These are phyloP conservation scores for Phyllostomus hastatus DNA, from an alignment of 2,113 vertebrate species.

Conservation along the genomic window DNA sequence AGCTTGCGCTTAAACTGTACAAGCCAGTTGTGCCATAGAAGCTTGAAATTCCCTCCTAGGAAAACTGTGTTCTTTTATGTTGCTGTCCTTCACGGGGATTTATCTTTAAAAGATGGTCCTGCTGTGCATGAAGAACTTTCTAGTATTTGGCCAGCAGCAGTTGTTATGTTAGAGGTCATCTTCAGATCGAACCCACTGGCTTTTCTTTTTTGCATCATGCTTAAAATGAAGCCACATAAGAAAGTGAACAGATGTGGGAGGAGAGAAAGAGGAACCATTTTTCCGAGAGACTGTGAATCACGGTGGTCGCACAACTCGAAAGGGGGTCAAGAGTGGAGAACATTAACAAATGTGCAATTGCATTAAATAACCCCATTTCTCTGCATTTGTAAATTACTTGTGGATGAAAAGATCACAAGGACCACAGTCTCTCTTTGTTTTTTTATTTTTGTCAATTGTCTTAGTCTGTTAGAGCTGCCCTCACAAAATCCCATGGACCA, in stretches of 20 bases:
- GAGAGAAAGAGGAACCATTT: neutral
- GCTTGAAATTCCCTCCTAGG: constrained; percentile 50
- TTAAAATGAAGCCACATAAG: neutral
- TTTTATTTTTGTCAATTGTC: neutral
- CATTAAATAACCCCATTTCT: neutral
- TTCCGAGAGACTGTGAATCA: neutral
- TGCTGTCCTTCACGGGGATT: neutral
- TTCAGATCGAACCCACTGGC: neutral
- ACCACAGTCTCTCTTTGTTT: neutral
- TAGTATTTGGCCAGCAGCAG: neutral
- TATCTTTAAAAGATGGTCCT: constrained; percentile 45
- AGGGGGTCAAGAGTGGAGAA: neutral
- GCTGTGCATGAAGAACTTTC: neutral
- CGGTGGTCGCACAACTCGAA: neutral
- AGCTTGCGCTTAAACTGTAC: constrained; percentile 74
- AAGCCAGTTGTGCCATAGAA: constrained; percentile 66
- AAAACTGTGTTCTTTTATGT: constrained; percentile 1
- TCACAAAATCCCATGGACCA: neutral
- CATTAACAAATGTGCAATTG: neutral
- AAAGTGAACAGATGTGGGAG: neutral
- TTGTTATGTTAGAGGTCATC: neutral
- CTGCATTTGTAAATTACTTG: neutral
- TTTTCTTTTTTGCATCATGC: neutral
- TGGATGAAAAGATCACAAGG: neutral
- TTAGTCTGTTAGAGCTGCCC: neutral